These are phyloP conservation scores for Nemopilema nomurai DNA, from an alignment of 30 jellyfish, hydroid and myxozoan species.

Conservation along the genomic window DNA sequence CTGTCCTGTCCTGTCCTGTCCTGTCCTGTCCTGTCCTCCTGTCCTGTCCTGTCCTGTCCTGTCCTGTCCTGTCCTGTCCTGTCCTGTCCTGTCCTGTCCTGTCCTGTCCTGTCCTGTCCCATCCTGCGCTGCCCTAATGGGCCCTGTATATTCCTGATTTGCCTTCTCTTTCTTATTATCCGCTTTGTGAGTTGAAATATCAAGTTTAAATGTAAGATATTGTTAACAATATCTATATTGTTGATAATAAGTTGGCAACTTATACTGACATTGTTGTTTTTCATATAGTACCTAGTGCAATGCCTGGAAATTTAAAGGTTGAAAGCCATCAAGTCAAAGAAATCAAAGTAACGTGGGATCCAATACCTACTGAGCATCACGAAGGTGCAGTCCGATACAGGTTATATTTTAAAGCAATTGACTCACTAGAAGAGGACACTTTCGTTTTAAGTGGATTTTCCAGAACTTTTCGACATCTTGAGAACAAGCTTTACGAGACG, in stretches of 20 bases:
- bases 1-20: not conserved
- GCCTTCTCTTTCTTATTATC: no score
- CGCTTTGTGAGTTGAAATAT: no score
- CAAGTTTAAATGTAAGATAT: no score
- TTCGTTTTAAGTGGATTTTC: not conserved
- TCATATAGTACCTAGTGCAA: slow-evolving; percentile 13
- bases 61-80: not conserved
- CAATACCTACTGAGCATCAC: not conserved
- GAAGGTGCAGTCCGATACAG: slow-evolving; percentile 2
- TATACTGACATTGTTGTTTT: no score
- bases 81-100: not conserved
- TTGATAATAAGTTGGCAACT: no score
- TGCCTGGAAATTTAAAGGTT: not conserved
- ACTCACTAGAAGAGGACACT: not conserved
- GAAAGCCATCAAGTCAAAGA: not conserved
- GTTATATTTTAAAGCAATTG: not conserved
- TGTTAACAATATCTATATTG: no score
- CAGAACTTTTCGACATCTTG: not conserved
- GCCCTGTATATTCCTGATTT: no score
- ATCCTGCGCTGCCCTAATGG: no score
- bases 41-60: not conserved
- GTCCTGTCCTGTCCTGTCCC: not conserved
- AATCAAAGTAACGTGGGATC: slow-evolving; percentile 2
- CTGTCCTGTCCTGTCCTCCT: not conserved
- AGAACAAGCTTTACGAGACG: not conserved